Evolutionary conservation across 2,113 vertebrate species (phyloP).

Genomic region (Talpa occidentalis): DNA sequence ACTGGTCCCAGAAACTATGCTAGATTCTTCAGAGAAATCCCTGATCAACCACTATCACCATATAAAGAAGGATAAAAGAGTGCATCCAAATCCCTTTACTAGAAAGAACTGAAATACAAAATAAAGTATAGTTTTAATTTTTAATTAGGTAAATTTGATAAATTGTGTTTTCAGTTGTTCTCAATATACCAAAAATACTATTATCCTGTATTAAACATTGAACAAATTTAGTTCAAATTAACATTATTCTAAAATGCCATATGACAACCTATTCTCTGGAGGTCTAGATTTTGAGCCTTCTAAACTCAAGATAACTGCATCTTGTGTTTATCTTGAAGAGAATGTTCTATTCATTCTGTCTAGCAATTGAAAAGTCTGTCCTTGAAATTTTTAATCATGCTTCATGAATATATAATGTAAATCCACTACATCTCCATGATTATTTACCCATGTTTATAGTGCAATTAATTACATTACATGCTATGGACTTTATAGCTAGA

Average conservation of each 20-base stretch:
- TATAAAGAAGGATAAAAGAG: neutral
- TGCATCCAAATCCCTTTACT: neutral
- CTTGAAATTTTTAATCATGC: neutral
- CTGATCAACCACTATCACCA: neutral
- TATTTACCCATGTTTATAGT: constrained; percentile 5
- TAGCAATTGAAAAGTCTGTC: neutral
- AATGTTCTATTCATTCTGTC: neutral
- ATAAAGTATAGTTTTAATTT: neutral
- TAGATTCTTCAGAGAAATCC: neutral
- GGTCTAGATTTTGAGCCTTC: constrained; percentile 24
- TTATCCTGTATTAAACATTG: neutral
- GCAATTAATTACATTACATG: neutral
- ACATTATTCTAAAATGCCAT: constrained; percentile 20
- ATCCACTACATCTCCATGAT: neutral
- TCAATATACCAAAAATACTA: constrained; percentile 1
- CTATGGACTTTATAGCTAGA: neutral
- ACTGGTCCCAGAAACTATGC: neutral
- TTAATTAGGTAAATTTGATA: constrained; percentile 8
- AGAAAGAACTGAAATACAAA: constrained; percentile 1
- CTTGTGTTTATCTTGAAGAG: constrained; percentile 15
- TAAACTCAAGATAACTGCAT: neutral
- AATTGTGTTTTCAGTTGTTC: neutral
- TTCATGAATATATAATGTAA: neutral
- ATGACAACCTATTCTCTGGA: neutral
- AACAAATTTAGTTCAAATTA: constrained; percentile 4